Percentiles rank a stretch among this genome's conserved stretches.
Evolutionary conservation across 35 echinoderm and acorn worm genomes (phyloP).

Genomic region (Patiria miniata): DNA sequence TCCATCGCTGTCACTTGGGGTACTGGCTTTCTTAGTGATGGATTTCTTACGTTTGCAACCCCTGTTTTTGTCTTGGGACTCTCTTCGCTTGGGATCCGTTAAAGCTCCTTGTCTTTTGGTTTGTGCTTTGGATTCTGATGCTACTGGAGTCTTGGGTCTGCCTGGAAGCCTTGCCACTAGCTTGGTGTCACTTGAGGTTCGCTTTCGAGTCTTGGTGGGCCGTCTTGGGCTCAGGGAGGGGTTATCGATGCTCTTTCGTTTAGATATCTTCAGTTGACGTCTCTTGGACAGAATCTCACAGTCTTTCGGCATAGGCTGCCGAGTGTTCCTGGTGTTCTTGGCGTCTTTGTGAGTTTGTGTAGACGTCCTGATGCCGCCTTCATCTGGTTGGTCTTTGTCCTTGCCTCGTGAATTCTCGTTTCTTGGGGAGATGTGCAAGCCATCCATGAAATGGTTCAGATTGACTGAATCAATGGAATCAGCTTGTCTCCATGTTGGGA

Average conservation of each 20-base stretch:
- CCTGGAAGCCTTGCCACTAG: background rate
- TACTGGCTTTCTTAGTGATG: background rate
- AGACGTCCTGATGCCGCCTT: background rate
- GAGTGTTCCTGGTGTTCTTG: background rate
- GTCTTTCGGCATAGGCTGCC: background rate
- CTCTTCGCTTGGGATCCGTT: background rate
- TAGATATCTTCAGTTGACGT: slow-evolving; percentile 9
- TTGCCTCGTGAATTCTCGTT: background rate
- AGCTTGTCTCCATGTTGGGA: background rate
- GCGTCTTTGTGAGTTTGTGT: background rate
- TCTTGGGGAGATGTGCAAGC: background rate
- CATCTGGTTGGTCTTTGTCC: background rate
- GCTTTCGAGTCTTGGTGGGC: background rate
- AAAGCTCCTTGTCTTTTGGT: background rate
- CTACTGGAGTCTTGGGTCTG: background rate
- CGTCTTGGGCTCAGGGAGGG: background rate
- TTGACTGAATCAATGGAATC: background rate
- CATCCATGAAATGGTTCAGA: background rate
- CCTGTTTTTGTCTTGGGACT: background rate
- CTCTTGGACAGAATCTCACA: background rate
- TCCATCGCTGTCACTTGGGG: background rate
- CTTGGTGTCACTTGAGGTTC: background rate
- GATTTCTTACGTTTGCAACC: background rate
- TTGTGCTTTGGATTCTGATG: background rate
- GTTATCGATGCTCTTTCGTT: slow-evolving; percentile 29